These are phyloP conservation scores for Drosophila meridiana DNA, from an alignment of 2,888 invertebrate genomes.

Conservation along the genomic window DNA sequence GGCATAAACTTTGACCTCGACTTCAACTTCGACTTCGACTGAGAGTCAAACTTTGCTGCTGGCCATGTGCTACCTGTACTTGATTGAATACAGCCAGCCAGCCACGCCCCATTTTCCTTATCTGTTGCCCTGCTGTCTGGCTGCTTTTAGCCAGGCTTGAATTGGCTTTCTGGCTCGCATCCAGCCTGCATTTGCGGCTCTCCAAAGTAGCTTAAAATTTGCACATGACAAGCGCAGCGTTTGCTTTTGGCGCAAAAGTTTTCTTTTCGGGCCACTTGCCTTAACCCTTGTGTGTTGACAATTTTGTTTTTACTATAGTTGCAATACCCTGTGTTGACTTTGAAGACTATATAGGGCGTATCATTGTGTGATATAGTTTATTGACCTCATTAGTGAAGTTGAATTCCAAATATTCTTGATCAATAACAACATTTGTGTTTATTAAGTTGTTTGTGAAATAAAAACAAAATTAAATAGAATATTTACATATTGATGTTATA, in stretches of 20 bases:
- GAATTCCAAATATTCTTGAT: too few relatives aligned
- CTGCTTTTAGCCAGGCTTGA: not conserved
- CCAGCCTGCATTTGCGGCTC: constrained; percentile 32
- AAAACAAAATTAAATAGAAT: too few relatives aligned
- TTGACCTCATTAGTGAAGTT: not conserved
- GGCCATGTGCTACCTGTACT: constrained; percentile 36
- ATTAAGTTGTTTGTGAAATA: too few relatives aligned
- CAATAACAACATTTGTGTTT: too few relatives aligned
- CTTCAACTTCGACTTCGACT: constrained; percentile 60
- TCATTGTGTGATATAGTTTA: not conserved
- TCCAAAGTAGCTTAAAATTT: constrained; percentile 68
- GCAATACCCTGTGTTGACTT: not conserved
- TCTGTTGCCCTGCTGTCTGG: not conserved
- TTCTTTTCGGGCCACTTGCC: constrained; percentile 39
- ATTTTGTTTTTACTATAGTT: constrained; percentile 33
- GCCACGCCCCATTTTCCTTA: constrained; percentile 3
- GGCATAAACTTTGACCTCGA: constrained; percentile 58
- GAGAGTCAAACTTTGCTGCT: constrained; percentile 53
- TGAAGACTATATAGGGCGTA: not conserved
- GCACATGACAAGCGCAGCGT: constrained; percentile 34
- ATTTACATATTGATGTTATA: too few relatives aligned
- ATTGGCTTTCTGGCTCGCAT: constrained; percentile 15
- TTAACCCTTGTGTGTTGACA: constrained; percentile 60
- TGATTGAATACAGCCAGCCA: constrained; percentile 49
- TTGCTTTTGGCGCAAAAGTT: constrained; percentile 58